Base-by-base conservation (phyloP, 2,888 invertebrate genomes). In the Chrysotoxum bicinctum region DNA sequence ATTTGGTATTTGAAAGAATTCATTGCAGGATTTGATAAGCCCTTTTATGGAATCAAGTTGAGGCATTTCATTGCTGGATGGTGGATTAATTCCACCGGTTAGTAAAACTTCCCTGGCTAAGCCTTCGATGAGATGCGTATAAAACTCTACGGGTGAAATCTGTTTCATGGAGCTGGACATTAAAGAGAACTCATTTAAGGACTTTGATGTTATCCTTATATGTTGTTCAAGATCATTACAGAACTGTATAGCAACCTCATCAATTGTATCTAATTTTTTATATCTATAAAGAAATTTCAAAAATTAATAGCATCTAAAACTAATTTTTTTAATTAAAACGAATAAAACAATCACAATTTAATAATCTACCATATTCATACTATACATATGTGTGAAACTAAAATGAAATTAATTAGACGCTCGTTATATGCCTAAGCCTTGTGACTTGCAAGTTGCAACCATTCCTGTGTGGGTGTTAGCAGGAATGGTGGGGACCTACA, bases 1-100 rank as follows among this genome's bases (percentile, higher is more conserved):
- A 40, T 45, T 64, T 45, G 64, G 64, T 45, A 64, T 21, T 32
- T 64, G 64, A 50, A 35, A 66, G n/a, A 66, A 66, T 35, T 35
- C 50, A 66, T 66, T 1, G 66, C 66, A 66, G 1, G 66, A 32
- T 8, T 23, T 66, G n/a, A 50, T 35, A 7, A 66, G 66, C 1
- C 3, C 21, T 50, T 50, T 21, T 10, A 66, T 26, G 21, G 5
- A 23, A 23, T 66, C n/a, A n/a, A 50, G 50, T 21, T 50, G 48
- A 3, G 21, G 2, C 50, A 35, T 50, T 35, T 66, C 48, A 14
- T 35, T 21, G 2, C 1, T 48, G n/a, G 64, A 48, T 9, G 26
- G 2, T 26, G 26, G 26, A 26, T 7, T 8, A 14, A 21, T n/a
- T 35, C 19, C 32, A 10, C 6, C 21, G 23, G 21, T 23, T 50